A percentile compares a stretch with the other conserved stretches of the same genome.
These are phyloP conservation scores for Phainopepla nitens DNA, from an alignment of 2,113 vertebrate genomes.

Conservation along the genomic window DNA sequence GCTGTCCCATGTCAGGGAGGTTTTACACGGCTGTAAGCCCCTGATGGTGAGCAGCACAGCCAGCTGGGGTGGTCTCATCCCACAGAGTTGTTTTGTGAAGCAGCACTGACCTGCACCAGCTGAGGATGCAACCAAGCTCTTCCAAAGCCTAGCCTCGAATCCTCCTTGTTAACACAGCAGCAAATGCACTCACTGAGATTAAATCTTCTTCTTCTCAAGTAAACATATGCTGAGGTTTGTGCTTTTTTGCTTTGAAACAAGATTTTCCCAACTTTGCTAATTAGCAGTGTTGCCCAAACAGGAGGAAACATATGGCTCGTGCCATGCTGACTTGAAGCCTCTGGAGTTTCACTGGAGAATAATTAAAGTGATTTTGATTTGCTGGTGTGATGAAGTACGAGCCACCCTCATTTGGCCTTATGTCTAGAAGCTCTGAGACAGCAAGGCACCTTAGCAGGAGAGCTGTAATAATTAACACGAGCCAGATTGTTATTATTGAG, in stretches of 20 bases:
- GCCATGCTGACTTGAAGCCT: conserved; percentile 17
- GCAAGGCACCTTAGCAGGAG: not conserved
- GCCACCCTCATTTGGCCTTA: not conserved
- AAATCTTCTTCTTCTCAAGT: not conserved
- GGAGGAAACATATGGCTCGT: not conserved
- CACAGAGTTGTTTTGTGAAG: not conserved
- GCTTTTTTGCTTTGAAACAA: conserved; percentile 2
- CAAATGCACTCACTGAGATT: not conserved
- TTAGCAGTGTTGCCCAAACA: not conserved
- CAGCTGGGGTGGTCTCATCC: not conserved
- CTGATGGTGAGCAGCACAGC: not conserved
- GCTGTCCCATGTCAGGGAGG: fast-evolving
- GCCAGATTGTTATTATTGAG: conserved; percentile 18
- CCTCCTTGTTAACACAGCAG: not conserved
- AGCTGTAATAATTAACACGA: conserved; percentile 12
- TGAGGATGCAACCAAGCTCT: not conserved
- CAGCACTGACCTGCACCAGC: not conserved
- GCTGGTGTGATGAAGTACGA: not conserved
- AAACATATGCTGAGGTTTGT: conserved; percentile 20
- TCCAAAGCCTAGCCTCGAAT: not conserved
- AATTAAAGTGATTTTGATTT: conserved; percentile 56
- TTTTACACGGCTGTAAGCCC: fast-evolving
- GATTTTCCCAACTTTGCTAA: not conserved
- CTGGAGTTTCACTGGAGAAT: conserved; percentile 1
- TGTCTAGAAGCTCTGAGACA: not conserved